phyloP scores from a whole-genome alignment of 2,888 invertebrate species.

The Ommatoiulus sabulosus region DNA sequence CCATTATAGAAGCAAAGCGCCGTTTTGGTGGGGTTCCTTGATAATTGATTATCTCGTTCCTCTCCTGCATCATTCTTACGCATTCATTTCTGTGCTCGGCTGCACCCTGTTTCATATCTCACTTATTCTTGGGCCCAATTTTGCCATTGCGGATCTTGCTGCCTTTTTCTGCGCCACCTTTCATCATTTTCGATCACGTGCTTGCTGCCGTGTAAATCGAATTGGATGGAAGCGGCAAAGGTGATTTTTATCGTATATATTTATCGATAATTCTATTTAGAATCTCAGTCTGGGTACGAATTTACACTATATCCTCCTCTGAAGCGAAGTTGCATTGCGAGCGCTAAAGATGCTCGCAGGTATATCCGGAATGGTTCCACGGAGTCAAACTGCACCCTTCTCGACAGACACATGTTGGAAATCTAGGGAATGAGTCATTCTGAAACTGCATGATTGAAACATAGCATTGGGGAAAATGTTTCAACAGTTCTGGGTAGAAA shows the following conservation, averaged over 20 bases:
- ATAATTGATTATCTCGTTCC: conserved; percentile 4
- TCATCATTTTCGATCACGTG: background rate
- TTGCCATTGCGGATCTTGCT: background rate
- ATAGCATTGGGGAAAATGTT: too few relatives aligned
- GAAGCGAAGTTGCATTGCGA: background rate
- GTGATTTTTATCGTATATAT: conserved; percentile 15
- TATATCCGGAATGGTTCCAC: too few relatives aligned
- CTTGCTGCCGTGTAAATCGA: background rate
- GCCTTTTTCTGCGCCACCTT: background rate
- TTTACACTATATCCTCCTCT: background rate
- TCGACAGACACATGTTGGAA: too few relatives aligned
- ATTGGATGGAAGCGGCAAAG: background rate
- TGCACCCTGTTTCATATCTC: background rate
- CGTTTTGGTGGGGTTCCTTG: background rate
- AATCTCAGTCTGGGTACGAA: background rate
- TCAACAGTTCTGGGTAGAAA: too few relatives aligned
- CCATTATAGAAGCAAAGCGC: conserved; percentile 33
- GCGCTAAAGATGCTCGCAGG: too few relatives aligned
- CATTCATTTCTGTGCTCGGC: background rate
- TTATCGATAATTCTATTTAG: background rate
- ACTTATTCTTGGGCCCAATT: background rate
- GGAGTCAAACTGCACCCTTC: too few relatives aligned
- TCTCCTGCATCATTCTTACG: background rate
- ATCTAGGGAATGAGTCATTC: too few relatives aligned
- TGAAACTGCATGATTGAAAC: too few relatives aligned